Evolutionary conservation across 2,797 vertebrate genomes (phyloP).

Genomic region (Galago senegalensis): DNA sequence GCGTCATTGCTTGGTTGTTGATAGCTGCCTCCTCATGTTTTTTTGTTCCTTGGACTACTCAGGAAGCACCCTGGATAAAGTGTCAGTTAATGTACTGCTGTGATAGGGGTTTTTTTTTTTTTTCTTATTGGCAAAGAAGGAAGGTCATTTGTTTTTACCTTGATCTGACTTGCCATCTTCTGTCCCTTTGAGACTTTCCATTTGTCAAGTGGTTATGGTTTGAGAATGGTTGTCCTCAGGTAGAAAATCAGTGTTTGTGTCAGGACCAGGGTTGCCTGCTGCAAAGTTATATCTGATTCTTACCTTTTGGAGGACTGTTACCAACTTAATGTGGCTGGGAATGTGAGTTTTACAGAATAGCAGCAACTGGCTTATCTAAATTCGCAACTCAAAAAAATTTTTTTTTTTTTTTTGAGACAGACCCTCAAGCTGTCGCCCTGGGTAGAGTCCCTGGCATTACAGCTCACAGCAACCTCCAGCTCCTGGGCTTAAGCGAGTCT

Average conservation of each 20-base stretch:
- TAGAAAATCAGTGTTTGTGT: constrained; percentile 41
- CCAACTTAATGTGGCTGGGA: not conserved
- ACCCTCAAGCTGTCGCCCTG: too few species aligned
- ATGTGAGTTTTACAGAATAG: constrained; percentile 31
- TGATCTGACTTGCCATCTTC: constrained; percentile 8
- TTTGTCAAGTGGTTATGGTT: not conserved
- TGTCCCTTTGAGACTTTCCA: not conserved
- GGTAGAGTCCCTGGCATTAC: too few species aligned
- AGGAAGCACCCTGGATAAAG: constrained; percentile 52
- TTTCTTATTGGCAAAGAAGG: not conserved
- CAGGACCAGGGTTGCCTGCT: not conserved
- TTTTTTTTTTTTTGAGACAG: too few species aligned
- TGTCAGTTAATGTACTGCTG: not conserved
- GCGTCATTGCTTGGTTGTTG: not conserved
- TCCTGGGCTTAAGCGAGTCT: too few species aligned
- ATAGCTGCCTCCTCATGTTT: constrained; percentile 47
- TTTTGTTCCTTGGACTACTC: constrained; percentile 60
- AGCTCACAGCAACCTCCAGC: too few species aligned
- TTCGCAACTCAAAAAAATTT: not conserved
- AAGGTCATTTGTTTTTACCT: not conserved
- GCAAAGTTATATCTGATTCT: not conserved
- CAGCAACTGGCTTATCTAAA: constrained; percentile 56
- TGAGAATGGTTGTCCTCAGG: not conserved
- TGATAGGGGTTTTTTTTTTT: not conserved
- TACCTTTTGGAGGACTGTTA: not conserved